These are phyloP conservation scores for Coregonus clupeaformis DNA, from an alignment of 2,113 vertebrate species.

Conservation along the genomic window DNA sequence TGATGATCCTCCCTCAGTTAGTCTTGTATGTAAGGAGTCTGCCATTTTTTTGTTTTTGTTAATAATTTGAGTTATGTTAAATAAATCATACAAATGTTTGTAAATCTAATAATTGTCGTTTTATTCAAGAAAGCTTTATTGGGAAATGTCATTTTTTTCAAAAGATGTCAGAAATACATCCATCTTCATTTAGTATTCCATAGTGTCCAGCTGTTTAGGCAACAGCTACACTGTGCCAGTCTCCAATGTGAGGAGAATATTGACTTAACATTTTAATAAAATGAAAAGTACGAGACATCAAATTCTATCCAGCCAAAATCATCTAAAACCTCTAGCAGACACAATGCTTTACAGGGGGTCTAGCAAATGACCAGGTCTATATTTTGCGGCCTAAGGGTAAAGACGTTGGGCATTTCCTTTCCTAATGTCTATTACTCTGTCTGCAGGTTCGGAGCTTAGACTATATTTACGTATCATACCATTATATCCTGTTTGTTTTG, in stretches of 20 bases:
- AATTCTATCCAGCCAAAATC: background rate
- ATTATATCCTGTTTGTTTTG: slow-evolving; percentile 6
- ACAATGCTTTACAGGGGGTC: background rate
- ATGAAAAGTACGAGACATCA: background rate
- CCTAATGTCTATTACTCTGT: background rate
- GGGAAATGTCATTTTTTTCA: background rate
- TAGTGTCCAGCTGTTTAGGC: background rate
- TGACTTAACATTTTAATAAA: background rate
- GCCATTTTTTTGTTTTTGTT: slow-evolving; percentile 16
- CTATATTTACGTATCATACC: background rate
- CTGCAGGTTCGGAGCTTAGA: slow-evolving; percentile 14
- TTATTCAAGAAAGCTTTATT: slow-evolving; percentile 4
- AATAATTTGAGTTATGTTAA: slow-evolving; percentile 22
- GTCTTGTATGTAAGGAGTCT: background rate
- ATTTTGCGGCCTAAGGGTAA: background rate
- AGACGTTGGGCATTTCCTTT: background rate
- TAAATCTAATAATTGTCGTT: background rate
- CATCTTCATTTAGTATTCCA: background rate
- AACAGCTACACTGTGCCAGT: background rate
- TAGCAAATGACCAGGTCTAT: background rate
- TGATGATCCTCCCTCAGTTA: background rate
- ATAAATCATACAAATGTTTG: slow-evolving; percentile 26
- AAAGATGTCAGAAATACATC: too few relatives aligned
- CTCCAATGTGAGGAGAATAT: background rate
- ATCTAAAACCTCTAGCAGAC: background rate